Evolutionary conservation across 2,113 vertebrate species (phyloP), one percentile per base, ranked within the genome.

Genomic region (Enhydra lutris): DNA sequence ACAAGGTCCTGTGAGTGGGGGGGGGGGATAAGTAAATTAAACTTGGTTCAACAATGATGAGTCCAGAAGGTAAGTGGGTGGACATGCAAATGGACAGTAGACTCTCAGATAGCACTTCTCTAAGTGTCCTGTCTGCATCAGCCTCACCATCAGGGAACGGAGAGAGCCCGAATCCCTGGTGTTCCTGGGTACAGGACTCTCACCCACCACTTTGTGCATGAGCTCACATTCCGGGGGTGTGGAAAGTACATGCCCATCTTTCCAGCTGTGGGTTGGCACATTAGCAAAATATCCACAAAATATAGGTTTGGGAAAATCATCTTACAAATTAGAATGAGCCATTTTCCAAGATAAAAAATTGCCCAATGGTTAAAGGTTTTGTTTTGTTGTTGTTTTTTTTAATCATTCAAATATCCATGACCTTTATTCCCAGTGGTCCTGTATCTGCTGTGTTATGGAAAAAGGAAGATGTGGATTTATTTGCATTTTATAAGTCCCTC

Each of bases 321-420:
- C 85, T 71, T 85, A 91, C 95, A 96, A 97, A 95, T 91, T 65
- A 29, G 90, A 92, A 96, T 65, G 88, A 95, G 52, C 78, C 63
- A 80, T 93, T 97, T 96, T 96, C 95, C 95, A 94, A 96, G 97
- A 86, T 42, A 97, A 95, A 98, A 97, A 97, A 96, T 90, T 88
- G 80, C 55, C 69, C 47, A 81, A 74, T 96, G n/a, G 23, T 95
- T 69, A 69, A 80, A 95, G 17, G 67, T 4, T 61, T 61, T 26
- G 63, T 29, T 65, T 63, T 31, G 11, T 20, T 18, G 24, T 92
- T 78, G 36, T 50, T 52, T 78, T 55, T 50, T 65, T 80, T 45
- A 94, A 81, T 89, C 93, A 69, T 94, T 94, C 89, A 85, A 26
- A 94, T 92, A 92, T 59, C 86, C 59, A 1, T 42, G 67, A 55